Conservation (phyloP, 2,113 vertebrate species). For the Caracal caracal region DNA sequence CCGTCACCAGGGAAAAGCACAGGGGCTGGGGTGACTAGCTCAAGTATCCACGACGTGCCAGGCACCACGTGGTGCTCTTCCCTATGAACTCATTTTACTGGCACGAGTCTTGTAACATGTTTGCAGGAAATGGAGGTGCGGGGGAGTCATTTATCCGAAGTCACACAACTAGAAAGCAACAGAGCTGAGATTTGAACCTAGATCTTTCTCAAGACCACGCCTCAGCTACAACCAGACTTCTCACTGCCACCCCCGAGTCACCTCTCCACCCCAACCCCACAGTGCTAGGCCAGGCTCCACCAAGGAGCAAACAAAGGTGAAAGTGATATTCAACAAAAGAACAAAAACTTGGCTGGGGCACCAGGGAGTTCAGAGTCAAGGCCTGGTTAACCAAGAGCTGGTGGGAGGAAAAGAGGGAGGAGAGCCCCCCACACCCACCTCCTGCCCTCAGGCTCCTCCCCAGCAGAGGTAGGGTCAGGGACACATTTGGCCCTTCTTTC, state of each 20-base stretch:
- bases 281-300: not conserved
- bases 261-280: not conserved
- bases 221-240: not conserved
- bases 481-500: not conserved
- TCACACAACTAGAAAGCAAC: not conserved
- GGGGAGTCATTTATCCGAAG: not conserved
- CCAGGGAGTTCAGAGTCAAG: slow-evolving; percentile 66
- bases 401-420: not conserved
- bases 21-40: not conserved
- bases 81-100: not conserved
- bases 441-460: not conserved
- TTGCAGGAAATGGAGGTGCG: not conserved
- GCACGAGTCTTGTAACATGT: not conserved
- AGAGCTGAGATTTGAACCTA: not conserved
- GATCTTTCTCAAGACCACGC: not conserved
- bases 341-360: slow-evolving; percentile 67
- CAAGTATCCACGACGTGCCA: not conserved
- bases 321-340: slow-evolving; percentile 61
- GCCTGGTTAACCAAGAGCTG: slow-evolving; percentile 52
- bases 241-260: not conserved
- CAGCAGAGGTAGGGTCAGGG: not conserved
- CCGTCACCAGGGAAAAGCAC: not conserved
- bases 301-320: slow-evolving; percentile 53
- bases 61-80: not conserved
- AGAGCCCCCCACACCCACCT: not conserved